Evolutionary conservation across 2,113 vertebrate species (phyloP).

Genomic region (Otolemur garnettii): DNA sequence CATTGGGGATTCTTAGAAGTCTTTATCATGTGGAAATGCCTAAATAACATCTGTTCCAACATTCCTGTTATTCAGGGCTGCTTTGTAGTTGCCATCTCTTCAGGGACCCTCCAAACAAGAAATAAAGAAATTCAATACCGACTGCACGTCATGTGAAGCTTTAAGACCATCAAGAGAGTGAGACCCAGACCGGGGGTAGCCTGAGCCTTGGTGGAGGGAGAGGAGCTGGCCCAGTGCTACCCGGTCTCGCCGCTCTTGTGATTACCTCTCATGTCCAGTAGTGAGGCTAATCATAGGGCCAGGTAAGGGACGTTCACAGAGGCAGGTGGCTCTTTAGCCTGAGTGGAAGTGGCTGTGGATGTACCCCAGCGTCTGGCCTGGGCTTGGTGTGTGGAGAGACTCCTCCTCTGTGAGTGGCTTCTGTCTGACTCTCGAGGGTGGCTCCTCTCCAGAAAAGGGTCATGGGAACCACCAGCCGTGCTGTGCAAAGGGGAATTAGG

Average conservation of each 20-base stretch:
- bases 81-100: constrained; percentile 89
- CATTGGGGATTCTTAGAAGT: constrained; percentile 88
- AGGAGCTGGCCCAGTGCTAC: background rate
- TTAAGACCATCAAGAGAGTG: constrained; percentile 73
- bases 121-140: constrained; percentile 86
- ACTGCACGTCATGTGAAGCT: constrained; percentile 80
- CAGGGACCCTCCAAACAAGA: constrained; percentile 84
- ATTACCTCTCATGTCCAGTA: background rate
- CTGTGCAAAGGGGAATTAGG: fast-evolving
- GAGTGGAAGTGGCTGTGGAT: too few species aligned
- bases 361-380: too few species aligned
- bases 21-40: constrained; percentile 88
- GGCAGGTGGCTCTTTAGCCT: background rate
- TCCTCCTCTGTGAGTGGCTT: fast-evolving
- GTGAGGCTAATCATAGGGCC: too few species aligned
- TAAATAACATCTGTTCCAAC: constrained; percentile 88
- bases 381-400: too few species aligned
- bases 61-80: constrained; percentile 83
- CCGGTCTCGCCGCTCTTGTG: fast-evolving
- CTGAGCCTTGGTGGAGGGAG: background rate
- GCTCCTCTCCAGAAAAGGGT: background rate
- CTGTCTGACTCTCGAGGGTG: too few species aligned
- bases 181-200: constrained; percentile 56
- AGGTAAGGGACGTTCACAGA: background rate
- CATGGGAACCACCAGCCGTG: fast-evolving